phyloP scores from a whole-genome alignment of 2,797 vertebrate genomes.

The Psittacula echo region DNA sequence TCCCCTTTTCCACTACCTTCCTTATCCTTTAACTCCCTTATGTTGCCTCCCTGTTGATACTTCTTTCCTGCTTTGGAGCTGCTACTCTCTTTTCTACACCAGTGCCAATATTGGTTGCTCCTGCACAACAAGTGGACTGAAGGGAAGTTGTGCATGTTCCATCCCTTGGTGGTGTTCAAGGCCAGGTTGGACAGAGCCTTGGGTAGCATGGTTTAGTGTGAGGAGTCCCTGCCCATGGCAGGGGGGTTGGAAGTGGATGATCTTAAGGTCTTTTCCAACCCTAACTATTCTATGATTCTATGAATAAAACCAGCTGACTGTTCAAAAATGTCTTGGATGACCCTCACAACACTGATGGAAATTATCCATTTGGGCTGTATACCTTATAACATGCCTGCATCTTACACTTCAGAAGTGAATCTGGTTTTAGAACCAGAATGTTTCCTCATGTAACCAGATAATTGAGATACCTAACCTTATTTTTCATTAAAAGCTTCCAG shows the following conservation, averaged over 20 bases:
- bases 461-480: neutral
- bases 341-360: neutral
- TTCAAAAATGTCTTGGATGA: neutral
- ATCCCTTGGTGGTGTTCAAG: too few species aligned
- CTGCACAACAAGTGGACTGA: neutral
- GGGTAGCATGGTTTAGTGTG: too few species aligned
- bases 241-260: too few species aligned
- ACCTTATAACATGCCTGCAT: fast-evolving
- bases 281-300: too few species aligned
- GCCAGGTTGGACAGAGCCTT: too few species aligned
- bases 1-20: neutral
- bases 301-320: neutral
- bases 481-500: neutral
- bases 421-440: neutral
- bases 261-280: too few species aligned
- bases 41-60: neutral
- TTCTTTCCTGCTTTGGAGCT: neutral
- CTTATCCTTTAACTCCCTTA: neutral
- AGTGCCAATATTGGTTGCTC: neutral
- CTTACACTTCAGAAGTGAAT: neutral
- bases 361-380: neutral
- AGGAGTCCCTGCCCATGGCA: too few species aligned
- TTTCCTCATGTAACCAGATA: neutral
- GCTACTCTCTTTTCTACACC: neutral
- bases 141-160: too few species aligned